Base-by-base conservation (phyloP, 1,140 invertebrate genomes). In the Trichonephila clavipes region DNA sequence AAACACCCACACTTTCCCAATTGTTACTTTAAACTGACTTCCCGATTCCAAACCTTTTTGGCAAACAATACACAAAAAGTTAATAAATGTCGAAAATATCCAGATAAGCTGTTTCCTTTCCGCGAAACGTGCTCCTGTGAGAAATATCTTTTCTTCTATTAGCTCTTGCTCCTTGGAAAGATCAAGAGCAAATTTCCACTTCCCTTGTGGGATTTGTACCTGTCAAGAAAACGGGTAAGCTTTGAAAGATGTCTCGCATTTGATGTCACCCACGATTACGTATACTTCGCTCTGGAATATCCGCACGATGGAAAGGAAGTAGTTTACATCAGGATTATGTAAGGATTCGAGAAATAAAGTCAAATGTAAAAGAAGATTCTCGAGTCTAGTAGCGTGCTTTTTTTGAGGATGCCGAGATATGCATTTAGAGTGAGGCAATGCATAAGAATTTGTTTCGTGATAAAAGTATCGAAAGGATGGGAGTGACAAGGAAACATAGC, bases 171-270 rank as follows among this genome's bases (percentile, higher is more conserved):
- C 10, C n/a, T 83, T 83, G 44, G 81, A 83, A 83, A 58, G 77
- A 82, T 82, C 77, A 82, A 82, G 44, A 83, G 51, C 82, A 83
- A 83, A 83, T 83, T 83, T 83, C 51, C 21, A 24, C 82, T 83
- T 83, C 28, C n/a, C 34, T 28, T 83, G 40, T 6, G 82, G 44
- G 51, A 83, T 59, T 83, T 83, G 82, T 59, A 58, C 51, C 82
- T 59, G 82, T 83, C 82, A 83, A 83, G 82, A 83, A 59, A 58
- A 34, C 18, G 21, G 40, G 82, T 82, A 82, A 82, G 77, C 77
- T 82, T 28, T 59, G 44, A 83, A 59, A 58, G 82, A 58, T 83
- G 40, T 83, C 82, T 59, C 40, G 82, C 44, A 83, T 83, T 83
- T n/a, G 82, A 83, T 83, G 44, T 83, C 51, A 83, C n/a, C 82